Evolutionary conservation across 2,113 vertebrate species (phyloP).

Genomic region (Erpornis zantholeuca): DNA sequence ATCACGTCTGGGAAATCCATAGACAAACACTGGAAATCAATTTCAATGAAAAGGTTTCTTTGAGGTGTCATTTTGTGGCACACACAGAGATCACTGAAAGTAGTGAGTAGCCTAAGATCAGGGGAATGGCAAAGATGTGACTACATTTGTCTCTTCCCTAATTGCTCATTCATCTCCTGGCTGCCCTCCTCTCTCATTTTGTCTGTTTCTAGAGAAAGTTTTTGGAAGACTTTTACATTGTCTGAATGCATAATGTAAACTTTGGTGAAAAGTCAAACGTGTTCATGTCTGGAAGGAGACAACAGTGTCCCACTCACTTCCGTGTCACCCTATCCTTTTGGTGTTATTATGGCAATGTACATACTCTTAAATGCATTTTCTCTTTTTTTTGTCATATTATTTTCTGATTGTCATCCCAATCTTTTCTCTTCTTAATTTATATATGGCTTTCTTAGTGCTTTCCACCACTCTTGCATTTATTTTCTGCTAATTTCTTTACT

Average conservation of each 20-base stretch:
- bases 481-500: neutral
- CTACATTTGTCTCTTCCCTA: neutral
- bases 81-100: neutral
- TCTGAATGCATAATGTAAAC: neutral
- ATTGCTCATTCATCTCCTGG: neutral
- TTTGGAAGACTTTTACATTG: neutral
- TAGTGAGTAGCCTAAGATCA: neutral
- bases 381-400: accelerated
- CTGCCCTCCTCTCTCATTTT: neutral
- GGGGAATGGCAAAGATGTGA: neutral
- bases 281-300: neutral
- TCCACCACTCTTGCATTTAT: neutral
- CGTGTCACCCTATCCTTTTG: neutral
- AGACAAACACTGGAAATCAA: neutral
- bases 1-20: neutral
- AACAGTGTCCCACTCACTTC: neutral
- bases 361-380: neutral
- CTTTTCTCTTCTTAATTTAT: neutral
- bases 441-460: neutral
- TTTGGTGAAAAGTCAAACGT: neutral
- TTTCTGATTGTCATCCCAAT: neutral
- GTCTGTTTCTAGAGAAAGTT: neutral
- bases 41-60: neutral
- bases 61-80: neutral
- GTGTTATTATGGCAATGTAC: neutral